Conservation (phyloP, 2,113 vertebrate genomes). For the Puffinus mauretanicus region DNA sequence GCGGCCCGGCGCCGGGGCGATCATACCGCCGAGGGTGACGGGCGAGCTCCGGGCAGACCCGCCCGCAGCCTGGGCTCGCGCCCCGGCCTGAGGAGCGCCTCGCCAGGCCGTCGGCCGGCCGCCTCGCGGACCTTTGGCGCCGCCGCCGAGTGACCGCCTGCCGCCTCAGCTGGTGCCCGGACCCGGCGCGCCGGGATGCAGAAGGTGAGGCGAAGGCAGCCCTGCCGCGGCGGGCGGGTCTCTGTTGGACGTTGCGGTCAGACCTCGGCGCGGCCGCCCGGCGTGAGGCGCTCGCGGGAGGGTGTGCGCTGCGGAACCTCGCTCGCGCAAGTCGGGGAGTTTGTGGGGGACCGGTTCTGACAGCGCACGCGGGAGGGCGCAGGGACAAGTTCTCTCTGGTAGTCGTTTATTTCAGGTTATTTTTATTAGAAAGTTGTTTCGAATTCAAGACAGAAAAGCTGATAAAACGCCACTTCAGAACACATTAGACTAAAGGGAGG, state of each 20-base stretch:
- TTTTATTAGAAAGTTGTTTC: constrained; percentile 55
- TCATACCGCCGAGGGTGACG: too few relatives aligned
- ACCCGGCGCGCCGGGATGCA: too few relatives aligned
- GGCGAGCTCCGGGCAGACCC: background rate
- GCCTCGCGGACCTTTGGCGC: background rate
- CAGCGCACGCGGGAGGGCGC: background rate
- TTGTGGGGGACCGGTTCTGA: rapidly evolving
- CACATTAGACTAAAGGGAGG: background rate
- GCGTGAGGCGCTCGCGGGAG: background rate
- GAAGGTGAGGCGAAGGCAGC: background rate
- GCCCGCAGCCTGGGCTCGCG: too few relatives aligned
- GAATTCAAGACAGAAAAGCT: background rate
- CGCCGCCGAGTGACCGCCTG: background rate
- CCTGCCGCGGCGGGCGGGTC: background rate
- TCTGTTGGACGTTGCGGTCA: background rate
- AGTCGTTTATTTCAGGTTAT: constrained; percentile 18
- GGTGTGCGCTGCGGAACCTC: too few relatives aligned
- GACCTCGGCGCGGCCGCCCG: background rate
- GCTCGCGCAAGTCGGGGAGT: rapidly evolving
- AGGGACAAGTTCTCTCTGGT: background rate
- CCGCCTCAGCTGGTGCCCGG: background rate
- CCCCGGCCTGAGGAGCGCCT: background rate
- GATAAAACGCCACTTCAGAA: background rate
- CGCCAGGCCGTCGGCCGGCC: too few relatives aligned
- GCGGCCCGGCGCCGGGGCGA: background rate